phyloP scores from a whole-genome alignment of 2,113 vertebrate species.

The Neogale vison region DNA sequence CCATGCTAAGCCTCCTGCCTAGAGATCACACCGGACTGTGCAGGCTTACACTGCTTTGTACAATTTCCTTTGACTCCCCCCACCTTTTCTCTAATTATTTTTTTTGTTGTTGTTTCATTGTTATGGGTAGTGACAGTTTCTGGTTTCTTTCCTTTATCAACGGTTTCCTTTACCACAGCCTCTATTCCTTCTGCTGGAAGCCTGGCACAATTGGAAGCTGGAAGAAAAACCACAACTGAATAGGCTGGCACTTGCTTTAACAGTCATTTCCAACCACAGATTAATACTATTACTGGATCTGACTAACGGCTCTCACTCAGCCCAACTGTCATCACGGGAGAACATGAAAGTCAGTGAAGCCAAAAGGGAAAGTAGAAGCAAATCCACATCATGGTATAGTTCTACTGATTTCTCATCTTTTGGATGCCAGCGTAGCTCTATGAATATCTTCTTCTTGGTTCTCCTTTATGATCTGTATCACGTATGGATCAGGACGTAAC shows the following conservation, averaged over 20 bases:
- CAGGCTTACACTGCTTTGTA: background rate
- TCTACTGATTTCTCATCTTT: constrained; percentile 21
- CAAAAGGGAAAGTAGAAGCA: constrained; percentile 66
- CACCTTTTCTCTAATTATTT: constrained; percentile 54
- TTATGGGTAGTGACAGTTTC: constrained; percentile 84
- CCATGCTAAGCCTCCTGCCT: constrained; percentile 23
- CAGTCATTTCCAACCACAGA: constrained; percentile 88
- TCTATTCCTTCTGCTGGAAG: constrained; percentile 84
- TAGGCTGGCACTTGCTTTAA: constrained; percentile 82
- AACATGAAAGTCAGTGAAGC: constrained; percentile 62
- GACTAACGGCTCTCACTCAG: constrained; percentile 89
- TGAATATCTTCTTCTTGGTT: background rate
- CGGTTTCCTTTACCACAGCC: constrained; percentile 86
- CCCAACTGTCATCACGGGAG: constrained; percentile 82
- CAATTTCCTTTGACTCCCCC: constrained; percentile 50
- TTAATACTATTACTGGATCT: constrained; percentile 85
- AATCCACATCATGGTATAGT: background rate
- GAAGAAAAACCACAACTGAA: constrained; percentile 88
- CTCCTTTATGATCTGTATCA: background rate
- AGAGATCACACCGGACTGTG: constrained; percentile 4
- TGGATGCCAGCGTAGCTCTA: background rate
- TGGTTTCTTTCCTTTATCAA: constrained; percentile 87
- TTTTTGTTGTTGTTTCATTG: constrained; percentile 72
- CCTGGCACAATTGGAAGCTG: constrained; percentile 86
- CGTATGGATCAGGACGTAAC: background rate